A percentile compares a stretch with the other conserved stretches of the same genome.
Evolutionary conservation across 2,888 invertebrate genomes (phyloP).

Genomic region (Nesidiocoris tenuis): DNA sequence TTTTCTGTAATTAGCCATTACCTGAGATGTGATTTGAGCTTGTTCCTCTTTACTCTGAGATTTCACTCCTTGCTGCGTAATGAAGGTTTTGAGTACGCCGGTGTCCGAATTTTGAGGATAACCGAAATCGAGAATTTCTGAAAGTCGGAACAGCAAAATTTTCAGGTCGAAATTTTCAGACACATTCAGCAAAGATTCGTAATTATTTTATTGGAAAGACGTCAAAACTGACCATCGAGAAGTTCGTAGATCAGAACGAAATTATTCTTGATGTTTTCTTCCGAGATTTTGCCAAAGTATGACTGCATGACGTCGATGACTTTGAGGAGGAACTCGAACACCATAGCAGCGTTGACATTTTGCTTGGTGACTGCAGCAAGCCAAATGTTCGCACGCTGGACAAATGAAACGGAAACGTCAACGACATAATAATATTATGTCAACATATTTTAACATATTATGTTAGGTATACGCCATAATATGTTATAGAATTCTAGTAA

Average conservation of each 20-base stretch:
- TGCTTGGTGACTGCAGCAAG: conserved; percentile 99
- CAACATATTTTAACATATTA: no score
- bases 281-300: conserved; percentile 98
- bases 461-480: no score
- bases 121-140: conserved; percentile 98
- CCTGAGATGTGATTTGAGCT: conserved; percentile 96
- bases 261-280: conserved; percentile 99
- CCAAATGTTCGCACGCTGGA: conserved; percentile 95
- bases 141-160: no score
- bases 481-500: no score
- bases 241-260: conserved; percentile 99
- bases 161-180: conserved; percentile 39
- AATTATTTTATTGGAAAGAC: no score
- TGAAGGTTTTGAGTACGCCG: conserved; percentile 97
- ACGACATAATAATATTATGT: neutral
- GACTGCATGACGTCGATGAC: conserved; percentile 99
- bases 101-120: conserved; percentile 99
- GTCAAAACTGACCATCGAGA: conserved; percentile 78
- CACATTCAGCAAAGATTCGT: neutral
- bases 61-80: conserved; percentile 98
- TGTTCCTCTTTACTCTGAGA: conserved; percentile 99
- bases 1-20: no score
- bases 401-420: no score
- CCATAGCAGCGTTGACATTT: conserved; percentile 99
- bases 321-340: conserved; percentile 96